Conservation (phyloP, 2,113 vertebrate genomes). For the Dicentrarchus labrax region DNA sequence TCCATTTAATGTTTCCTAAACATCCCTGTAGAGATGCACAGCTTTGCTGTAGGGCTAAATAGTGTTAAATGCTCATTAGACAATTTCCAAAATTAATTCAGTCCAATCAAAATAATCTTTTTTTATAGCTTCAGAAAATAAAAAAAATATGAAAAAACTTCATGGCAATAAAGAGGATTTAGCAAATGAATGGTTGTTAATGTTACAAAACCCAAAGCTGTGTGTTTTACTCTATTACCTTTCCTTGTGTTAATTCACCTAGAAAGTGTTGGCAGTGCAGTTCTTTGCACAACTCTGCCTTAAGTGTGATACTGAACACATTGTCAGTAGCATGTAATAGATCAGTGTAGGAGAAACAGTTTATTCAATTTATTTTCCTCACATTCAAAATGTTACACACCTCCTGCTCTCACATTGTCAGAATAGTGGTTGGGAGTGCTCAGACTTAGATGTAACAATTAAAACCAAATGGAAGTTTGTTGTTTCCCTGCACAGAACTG, state of each 20-base stretch:
- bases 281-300: neutral
- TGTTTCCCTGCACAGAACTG: conserved; percentile 29
- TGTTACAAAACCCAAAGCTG: neutral
- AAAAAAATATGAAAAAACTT: neutral
- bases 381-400: conserved; percentile 42
- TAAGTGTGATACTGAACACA: conserved; percentile 24
- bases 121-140: neutral
- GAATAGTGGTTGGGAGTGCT: conserved; percentile 23
- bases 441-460: conserved; percentile 50
- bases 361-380: conserved; percentile 50
- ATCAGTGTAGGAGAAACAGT: conserved; percentile 22
- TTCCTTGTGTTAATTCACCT: conserved; percentile 9
- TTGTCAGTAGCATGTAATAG: conserved; percentile 36
- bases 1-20: neutral
- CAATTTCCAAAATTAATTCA: conserved; percentile 1
- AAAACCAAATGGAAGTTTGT: conserved; percentile 54
- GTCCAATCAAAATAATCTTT: neutral
- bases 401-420: conserved; percentile 35
- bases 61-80: neutral
- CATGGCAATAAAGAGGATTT: neutral
- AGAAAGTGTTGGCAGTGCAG: neutral
- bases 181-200: neutral
- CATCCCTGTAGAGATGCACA: neutral
- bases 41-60: neutral
- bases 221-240: neutral